Evolutionary conservation across 1,140 invertebrate genomes (phyloP).

Genomic region (Heliconius hewitsoni): DNA sequence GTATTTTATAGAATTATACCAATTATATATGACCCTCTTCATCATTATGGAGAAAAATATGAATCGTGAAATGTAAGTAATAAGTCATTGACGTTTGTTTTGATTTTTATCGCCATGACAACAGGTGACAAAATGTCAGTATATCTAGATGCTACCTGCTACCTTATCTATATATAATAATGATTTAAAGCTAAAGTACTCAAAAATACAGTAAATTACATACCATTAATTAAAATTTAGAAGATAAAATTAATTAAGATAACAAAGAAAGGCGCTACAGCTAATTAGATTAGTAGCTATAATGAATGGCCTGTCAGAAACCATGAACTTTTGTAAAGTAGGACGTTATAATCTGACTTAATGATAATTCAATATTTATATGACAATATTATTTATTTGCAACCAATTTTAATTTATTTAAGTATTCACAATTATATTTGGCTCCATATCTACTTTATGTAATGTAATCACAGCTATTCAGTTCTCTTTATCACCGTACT

Average conservation of each 20-base stretch:
- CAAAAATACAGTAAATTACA: background rate
- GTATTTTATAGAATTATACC: no score
- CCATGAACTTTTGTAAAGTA: constrained; percentile 4
- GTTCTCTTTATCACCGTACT: no score
- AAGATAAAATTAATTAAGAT: constrained; percentile 12
- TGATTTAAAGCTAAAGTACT: background rate
- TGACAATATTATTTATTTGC: background rate
- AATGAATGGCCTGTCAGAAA: constrained; percentile 9
- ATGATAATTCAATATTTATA: background rate
- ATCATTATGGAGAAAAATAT: no score
- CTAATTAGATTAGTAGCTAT: constrained; percentile 7
- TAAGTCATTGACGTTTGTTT: constrained; percentile 16
- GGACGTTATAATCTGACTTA: constrained; percentile 5
- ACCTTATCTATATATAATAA: background rate
- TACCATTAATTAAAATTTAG: constrained; percentile 3
- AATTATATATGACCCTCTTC: no score
- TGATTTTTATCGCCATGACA: constrained; percentile 16
- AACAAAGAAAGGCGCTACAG: background rate
- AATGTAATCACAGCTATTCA: no score
- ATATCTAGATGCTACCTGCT: background rate
- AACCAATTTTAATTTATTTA: no score
- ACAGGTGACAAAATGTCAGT: constrained; percentile 16
- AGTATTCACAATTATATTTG: no score
- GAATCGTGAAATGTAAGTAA: background rate
- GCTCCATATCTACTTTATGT: no score